A percentile compares a stretch with the other conserved stretches of the same genome.
Evolutionary conservation across 1,140 invertebrate species (phyloP).

Genomic region (Wasmannia auropunctata): DNA sequence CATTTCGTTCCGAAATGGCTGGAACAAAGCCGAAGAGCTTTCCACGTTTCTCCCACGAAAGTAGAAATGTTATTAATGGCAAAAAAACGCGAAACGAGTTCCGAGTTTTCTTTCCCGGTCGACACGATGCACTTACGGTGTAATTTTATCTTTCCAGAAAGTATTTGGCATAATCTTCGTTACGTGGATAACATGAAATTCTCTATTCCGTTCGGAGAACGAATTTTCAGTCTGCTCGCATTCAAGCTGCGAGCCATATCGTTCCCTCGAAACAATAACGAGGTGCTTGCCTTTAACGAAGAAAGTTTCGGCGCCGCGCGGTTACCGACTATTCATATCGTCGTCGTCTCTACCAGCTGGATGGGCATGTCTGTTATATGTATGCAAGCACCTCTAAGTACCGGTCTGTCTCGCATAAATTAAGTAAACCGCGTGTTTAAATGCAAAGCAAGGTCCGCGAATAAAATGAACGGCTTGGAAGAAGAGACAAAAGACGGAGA

Average conservation of each 20-base stretch:
- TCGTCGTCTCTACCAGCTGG: conserved; percentile 15
- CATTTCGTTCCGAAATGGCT: conserved; percentile 44
- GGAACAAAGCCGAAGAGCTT: neutral
- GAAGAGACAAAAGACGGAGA: neutral
- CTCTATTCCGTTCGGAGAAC: neutral
- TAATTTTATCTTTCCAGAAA: neutral
- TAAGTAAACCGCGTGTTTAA: conserved; percentile 67
- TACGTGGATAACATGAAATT: neutral
- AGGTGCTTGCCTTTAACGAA: conserved; percentile 54
- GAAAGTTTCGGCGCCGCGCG: conserved; percentile 50
- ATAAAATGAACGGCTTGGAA: conserved; percentile 29
- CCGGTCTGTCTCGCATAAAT: conserved; percentile 60
- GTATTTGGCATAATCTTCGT: neutral
- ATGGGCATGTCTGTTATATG: conserved; percentile 35
- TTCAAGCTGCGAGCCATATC: neutral
- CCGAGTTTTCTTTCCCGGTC: neutral
- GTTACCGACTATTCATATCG: conserved; percentile 42
- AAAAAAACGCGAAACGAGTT: neutral
- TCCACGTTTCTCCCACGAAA: neutral
- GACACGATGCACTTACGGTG: neutral
- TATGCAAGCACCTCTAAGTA: conserved; percentile 33
- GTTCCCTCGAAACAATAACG: conserved; percentile 49
- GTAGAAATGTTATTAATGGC: neutral
- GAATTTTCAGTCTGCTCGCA: conserved; percentile 20
- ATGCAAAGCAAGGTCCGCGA: conserved; percentile 62